Evolutionary conservation across 2,888 invertebrate species (phyloP), one percentile per base, ranked within the genome.

Genomic region (Spatulosminthurus flaviceps): DNA sequence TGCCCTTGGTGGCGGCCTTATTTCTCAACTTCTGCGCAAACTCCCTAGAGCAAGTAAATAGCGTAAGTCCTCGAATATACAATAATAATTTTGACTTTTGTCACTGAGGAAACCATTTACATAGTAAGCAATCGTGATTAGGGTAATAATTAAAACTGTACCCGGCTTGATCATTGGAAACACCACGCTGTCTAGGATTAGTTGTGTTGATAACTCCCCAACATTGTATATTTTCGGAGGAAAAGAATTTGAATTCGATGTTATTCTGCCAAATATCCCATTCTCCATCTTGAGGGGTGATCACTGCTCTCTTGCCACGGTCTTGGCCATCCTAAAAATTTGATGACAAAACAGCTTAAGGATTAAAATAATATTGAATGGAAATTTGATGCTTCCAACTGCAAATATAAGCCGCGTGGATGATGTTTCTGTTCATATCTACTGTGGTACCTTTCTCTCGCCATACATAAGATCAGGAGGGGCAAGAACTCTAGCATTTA

Each of bases 261-360:
- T 28, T 21, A 7, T 34, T 19, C 21, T 28, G 60, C 80, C 80
- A 80, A 51, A 76, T 74, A n/a, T 83, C 83, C 83, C 83, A 83
- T 19, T 41, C 67, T 7, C 77, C 77, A 24, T 60, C 24, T 26
- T 21, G 26, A 5, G 72, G 72, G 28, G 26, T 43, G 16, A 41
- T 43, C 26, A 72, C 51, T 26, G 72, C 72, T 28, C 72, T 13
- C 43, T 71, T 42, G 1, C 41, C 67, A 7, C 7, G 22, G 22
- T 70, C 64, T 11, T 28, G 22, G 21, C 24, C 26, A 24, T 64
- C 16, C 64, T 64, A 24, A n/a, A 5, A 21, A 60, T 7, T 60
- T n/a, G n/a, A 4, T 21, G 16, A 60, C 5, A n/a, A n/a, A n/a
- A n/a, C n/a, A n/a, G n/a, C n/a, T n/a, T n/a, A n/a, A n/a, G n/a